Evolutionary conservation across 1,140 invertebrate genomes (phyloP), one percentile per base, ranked within the genome.

Genomic region (Bombus pyrosoma): DNA sequence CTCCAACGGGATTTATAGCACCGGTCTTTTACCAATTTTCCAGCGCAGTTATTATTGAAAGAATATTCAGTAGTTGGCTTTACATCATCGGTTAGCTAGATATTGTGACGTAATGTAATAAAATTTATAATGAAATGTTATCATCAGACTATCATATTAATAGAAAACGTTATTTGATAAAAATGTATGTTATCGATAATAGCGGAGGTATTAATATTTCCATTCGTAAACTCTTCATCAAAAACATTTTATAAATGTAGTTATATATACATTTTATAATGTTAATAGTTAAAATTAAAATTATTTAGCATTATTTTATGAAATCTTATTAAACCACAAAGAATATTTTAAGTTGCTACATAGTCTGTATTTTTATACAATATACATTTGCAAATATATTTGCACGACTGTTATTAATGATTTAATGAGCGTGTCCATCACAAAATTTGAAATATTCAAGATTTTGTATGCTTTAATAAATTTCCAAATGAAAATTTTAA

Each of bases 1-100:
- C 96, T 96, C 97, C 97, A 97, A 64, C 94, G 94, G 68, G 96
- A 95, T 87, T 96, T 96, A 0, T 93, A 94, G 85, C 97, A 97
- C 32, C 83, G 85, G 53, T 94, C 87, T 47, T 89, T 90, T 10
- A 91, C 92, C 68, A 92, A 91, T 83, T 93, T 94, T 0, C 95
- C 95, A 1, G 94, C 86, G 73, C 96, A 96, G 77, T 95, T 95
- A 8, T 96, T 96, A 79, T 96, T 95, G 90, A 96, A 96, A 41
- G 91, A 95, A 86, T 96, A 96, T 15, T 94, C 92, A 1, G 96
- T 90, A 25, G 91, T 95, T 8, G 96, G 96, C 8, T 94, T 92
- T 80, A 87, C 91, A 12, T 94, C 91, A 81, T 96, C 96, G 0
- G 89, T 85, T 6, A 90, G 79, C 74, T 93, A n/a, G 3, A 22